Evolutionary conservation across 92 coral and sea anemone genomes (phyloP), one percentile per base, ranked within the genome.

Genomic region (Bergia sp.): DNA sequence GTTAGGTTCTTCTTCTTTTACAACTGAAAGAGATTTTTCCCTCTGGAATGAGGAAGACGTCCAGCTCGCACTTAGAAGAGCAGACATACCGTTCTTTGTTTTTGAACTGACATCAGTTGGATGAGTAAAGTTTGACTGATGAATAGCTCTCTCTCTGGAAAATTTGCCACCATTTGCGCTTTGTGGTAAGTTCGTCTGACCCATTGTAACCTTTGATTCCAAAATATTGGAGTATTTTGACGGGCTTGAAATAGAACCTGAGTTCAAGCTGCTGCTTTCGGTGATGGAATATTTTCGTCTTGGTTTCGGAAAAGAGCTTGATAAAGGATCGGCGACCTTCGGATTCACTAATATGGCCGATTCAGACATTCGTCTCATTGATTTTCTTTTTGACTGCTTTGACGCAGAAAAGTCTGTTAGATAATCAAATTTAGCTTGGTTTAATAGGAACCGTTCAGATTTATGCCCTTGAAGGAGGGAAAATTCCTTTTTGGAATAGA

Each of bases 401-500:
- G 11, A 3, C 5, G 7, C 20, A 21, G 79, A 40, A 67, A 5
- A 11, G 50, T 20, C 61, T 42, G 20, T 13, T 37, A 84, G 20
- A 12, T 84, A 47, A 18, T 84, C 40, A 45, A 67, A 72, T 38
- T 84, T 71, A 10, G 79, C 49, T 73, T 72, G 44, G 37, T 84
- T 72, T 13, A 7, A 43, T 15, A 45, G 37, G 8, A 84, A 12
- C 79, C 47, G 15, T 1, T 71, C 87, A 42, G 21, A 37, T 1
- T 71, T 37, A 5, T 84, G 53, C n/a, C 40, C 65, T 7, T 45
- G 58, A 69, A 83, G 77, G 42, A 29, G n/a, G 16, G 87, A 69
- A 83, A 83, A 83, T 18, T 83, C 87, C 16, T 69, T 83, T 69
- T 83, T 67, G n/a, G 87, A 42, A 66, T 23, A 83, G 21, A 83